Evolutionary conservation across 2,113 vertebrate genomes (phyloP), one percentile per base, ranked within the genome.

Genomic region (Phycodurus eques): DNA sequence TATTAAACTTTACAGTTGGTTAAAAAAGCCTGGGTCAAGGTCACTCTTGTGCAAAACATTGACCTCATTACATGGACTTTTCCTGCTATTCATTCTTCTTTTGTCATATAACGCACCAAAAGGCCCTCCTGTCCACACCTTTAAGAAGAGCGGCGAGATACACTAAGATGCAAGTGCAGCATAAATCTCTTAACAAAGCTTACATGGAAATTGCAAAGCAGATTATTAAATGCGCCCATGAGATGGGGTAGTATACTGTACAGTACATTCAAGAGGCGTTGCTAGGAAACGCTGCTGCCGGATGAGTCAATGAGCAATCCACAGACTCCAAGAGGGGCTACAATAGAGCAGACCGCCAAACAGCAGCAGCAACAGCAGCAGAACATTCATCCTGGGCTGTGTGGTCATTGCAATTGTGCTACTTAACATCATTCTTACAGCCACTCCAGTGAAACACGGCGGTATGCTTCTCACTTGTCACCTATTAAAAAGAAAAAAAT

Each of bases 211-310:
- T 66, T 85, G 81, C 62, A 85, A 80, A 80, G 74, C 78, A 88
- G 73, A 90, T 83, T 91, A 90, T 89, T 90, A 92, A 88, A 91
- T 90, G 90, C 68, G 76, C 83, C 85, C 88, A 85, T 87, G 86
- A 87, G 83, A 85, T 82, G 79, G 74, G 75, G 85, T 91, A 85
- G 76, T 81, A 66, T 47, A 84, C 66, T 88, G 89, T 85, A 85
- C 67, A 88, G 88, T 85, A 91, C 86, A 83, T 88, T 80, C 74
- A 89, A 83, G 88, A 82, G 86, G 82, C 75, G 88, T 90, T 93
- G 88, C 86, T 91, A 93, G 90, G 88, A 91, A 93, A 92, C 91
- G 70, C 88, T 85, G 89, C 82, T 88, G 75, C 87, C 80, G 85
- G 72, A 77, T 82, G 78, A 92, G 85, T 89, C 84, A 87, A 90